These are phyloP conservation scores for Holotrichia oblita DNA, from an alignment of 1,140 invertebrate species.

Conservation along the genomic window DNA sequence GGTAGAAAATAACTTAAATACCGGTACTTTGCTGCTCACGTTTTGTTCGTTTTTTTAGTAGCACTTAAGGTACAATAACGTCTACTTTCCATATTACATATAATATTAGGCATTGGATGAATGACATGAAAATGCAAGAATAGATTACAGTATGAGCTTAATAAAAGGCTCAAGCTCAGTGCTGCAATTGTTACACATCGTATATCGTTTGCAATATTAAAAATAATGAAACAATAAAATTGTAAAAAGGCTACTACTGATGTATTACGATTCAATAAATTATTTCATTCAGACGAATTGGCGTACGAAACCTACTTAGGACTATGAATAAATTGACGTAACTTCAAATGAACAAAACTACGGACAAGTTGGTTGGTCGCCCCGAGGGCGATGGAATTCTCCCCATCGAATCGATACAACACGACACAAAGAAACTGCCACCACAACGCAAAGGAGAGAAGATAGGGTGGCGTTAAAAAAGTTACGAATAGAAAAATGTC, in stretches of 20 bases:
- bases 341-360: constrained; percentile 3
- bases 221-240: background rate
- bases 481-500: background rate
- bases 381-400: constrained; percentile 21
- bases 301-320: background rate
- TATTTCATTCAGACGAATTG: background rate
- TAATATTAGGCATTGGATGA: no score
- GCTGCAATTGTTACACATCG: no score
- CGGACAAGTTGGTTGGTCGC: background rate
- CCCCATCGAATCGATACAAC: constrained; percentile 13
- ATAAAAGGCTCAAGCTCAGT: no score
- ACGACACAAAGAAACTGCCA: background rate
- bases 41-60: no score
- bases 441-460: background rate
- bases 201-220: no score
- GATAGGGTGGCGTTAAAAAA: constrained; percentile 4
- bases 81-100: no score
- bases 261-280: background rate
- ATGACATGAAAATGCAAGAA: no score
- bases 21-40: no score
- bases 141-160: no score
- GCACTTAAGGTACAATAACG: no score
- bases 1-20: no score
- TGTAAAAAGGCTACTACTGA: background rate
- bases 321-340: background rate